phyloP scores from a whole-genome alignment of 2,888 invertebrate species.

The Sinodicranocentrus sp. region DNA sequence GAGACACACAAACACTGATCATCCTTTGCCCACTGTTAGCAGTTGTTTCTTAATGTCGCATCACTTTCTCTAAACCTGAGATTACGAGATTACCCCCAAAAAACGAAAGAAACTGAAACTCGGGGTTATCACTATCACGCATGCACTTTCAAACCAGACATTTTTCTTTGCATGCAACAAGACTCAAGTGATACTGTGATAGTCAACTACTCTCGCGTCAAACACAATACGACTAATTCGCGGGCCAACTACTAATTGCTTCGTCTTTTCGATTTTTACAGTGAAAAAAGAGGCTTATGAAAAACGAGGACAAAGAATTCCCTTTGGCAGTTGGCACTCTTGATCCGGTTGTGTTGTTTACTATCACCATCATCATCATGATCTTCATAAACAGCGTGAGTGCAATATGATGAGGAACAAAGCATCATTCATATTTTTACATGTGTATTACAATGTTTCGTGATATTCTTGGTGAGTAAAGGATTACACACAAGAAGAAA shows the following conservation, averaged over 20 bases:
- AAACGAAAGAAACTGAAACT: constrained; percentile 42
- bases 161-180: not conserved
- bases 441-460: not conserved
- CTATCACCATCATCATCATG: not conserved
- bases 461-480: not conserved
- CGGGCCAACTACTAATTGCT: constrained; percentile 30
- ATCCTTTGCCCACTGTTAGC: not conserved
- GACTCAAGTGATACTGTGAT: no score
- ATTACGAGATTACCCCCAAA: not conserved
- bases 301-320: constrained; percentile 53
- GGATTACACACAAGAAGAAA: not conserved
- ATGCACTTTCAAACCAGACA: not conserved
- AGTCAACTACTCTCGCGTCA: not conserved
- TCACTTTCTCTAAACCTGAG: constrained; percentile 7
- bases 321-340: constrained; percentile 47
- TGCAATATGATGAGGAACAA: constrained; percentile 28
- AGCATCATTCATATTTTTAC: constrained; percentile 18
- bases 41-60: not conserved
- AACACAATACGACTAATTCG: constrained; percentile 12
- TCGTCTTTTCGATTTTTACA: constrained; percentile 29
- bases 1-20: no score
- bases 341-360: constrained; percentile 48
- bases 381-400: constrained; percentile 25
- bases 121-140: not conserved
- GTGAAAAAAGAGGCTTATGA: constrained; percentile 9